Evolutionary conservation across 2,797 vertebrate species (phyloP).

Genomic region (Numenius phaeopus): DNA sequence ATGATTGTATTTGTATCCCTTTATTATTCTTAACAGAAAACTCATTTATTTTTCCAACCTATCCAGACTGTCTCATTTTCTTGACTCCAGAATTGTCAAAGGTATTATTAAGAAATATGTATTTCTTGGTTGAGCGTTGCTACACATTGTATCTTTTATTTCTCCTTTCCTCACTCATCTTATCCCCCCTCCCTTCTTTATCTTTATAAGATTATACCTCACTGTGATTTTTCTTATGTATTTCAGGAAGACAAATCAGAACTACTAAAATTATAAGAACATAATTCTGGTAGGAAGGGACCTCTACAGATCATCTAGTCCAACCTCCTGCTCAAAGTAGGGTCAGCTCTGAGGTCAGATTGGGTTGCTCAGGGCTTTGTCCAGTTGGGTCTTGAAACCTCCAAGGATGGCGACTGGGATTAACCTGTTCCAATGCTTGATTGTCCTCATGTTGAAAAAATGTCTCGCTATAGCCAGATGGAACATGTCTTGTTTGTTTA

Average conservation of each 20-base stretch:
- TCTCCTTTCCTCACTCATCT: background rate
- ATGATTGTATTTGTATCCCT: background rate
- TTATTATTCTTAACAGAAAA: slow-evolving; percentile 8
- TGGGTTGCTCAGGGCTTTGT: background rate
- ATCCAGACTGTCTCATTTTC: background rate
- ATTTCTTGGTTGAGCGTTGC: background rate
- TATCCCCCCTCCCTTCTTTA: background rate
- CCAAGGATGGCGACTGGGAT: background rate
- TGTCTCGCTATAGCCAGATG: background rate
- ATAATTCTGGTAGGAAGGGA: background rate
- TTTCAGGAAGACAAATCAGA: background rate
- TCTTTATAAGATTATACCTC: background rate
- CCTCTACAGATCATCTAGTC: background rate
- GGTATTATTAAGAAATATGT: background rate
- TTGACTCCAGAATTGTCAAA: background rate
- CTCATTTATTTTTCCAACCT: background rate
- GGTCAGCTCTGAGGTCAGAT: background rate
- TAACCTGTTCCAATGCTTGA: background rate
- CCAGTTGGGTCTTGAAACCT: background rate
- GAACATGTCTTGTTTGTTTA: background rate
- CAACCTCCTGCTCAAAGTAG: background rate
- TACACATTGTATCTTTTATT: background rate
- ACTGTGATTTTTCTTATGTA: background rate
- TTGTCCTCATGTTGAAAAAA: background rate
- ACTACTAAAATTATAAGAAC: background rate